Percentiles rank a stretch among this genome's conserved stretches.
Evolutionary conservation across 2,113 vertebrate species (phyloP).

Genomic region (Verasper variegatus): DNA sequence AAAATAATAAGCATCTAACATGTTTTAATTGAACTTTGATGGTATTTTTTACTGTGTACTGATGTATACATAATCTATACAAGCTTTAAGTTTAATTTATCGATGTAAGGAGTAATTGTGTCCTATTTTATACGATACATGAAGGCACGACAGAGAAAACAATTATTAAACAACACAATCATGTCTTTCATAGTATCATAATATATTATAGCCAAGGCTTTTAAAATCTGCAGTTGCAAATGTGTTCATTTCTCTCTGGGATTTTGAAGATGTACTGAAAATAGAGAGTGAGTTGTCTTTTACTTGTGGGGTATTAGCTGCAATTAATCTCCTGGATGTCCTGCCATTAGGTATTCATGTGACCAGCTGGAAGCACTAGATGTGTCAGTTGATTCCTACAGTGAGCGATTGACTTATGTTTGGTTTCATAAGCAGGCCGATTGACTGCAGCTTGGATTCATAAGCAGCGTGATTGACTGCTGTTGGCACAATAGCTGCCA

Average conservation of each 20-base stretch:
- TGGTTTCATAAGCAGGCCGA: constrained; percentile 75
- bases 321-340: constrained; percentile 50
- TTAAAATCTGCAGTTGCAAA: background rate
- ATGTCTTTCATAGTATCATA: background rate
- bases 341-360: constrained; percentile 46
- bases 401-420: constrained; percentile 74
- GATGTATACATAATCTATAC: background rate
- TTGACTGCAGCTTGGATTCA: constrained; percentile 70
- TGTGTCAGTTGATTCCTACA: constrained; percentile 67
- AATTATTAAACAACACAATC: background rate
- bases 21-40: no score
- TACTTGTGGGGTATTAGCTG: constrained; percentile 3
- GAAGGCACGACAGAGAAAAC: background rate
- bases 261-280: background rate
- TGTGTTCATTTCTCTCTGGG: background rate
- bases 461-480: constrained; percentile 78
- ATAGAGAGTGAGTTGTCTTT: constrained; percentile 12
- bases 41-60: no score
- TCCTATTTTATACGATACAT: background rate
- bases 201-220: background rate
- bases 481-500: constrained; percentile 80
- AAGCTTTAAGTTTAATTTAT: background rate
- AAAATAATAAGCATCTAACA: no score
- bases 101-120: background rate
- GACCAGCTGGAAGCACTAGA: constrained; percentile 68